A percentile compares a stretch with the other conserved stretches of the same genome.
phyloP scores from a whole-genome alignment of 2,888 invertebrate genomes.

The Lagria hirta region DNA sequence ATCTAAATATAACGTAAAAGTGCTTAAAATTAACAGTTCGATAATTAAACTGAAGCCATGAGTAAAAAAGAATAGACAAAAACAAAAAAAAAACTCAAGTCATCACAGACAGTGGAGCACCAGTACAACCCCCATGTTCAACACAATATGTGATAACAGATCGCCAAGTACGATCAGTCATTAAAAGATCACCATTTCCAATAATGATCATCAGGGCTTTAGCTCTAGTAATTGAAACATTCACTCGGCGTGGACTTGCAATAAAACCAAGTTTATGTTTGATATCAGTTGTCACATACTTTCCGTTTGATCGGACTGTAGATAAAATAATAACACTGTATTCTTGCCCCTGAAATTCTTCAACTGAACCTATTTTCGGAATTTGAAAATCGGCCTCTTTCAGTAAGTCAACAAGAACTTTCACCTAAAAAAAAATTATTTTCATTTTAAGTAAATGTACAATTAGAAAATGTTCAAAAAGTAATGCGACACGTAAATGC shows the following conservation, averaged over 20 bases:
- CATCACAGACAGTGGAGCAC: too few species aligned
- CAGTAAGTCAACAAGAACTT: constrained; percentile 32
- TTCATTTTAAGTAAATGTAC: too few species aligned
- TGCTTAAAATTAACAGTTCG: too few species aligned
- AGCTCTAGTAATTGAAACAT: constrained; percentile 87
- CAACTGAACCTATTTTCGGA: constrained; percentile 77
- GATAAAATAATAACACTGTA: constrained; percentile 72
- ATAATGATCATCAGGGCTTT: constrained; percentile 76
- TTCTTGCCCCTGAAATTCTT: constrained; percentile 87
- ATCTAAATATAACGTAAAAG: too few species aligned
- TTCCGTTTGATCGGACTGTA: constrained; percentile 61
- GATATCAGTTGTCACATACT: constrained; percentile 54
- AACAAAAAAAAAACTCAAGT: constrained; percentile 10
- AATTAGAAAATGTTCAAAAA: too few species aligned
- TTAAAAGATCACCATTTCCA: constrained; percentile 78
- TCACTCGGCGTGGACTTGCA: constrained; percentile 74
- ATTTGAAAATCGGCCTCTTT: constrained; percentile 56
- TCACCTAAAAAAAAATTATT: constrained; percentile 55
- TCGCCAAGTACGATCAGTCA: constrained; percentile 69
- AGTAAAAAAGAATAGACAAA: constrained; percentile 4
- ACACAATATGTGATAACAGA: constrained; percentile 65
- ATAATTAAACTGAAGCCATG: neutral
- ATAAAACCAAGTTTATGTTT: constrained; percentile 71
- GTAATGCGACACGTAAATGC: too few species aligned
- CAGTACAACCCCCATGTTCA: constrained; percentile 66